Percentiles rank a stretch among this genome's conserved stretches.
Evolutionary conservation across 2,113 vertebrate species (phyloP).

Genomic region (Todiramphus saurophagus): DNA sequence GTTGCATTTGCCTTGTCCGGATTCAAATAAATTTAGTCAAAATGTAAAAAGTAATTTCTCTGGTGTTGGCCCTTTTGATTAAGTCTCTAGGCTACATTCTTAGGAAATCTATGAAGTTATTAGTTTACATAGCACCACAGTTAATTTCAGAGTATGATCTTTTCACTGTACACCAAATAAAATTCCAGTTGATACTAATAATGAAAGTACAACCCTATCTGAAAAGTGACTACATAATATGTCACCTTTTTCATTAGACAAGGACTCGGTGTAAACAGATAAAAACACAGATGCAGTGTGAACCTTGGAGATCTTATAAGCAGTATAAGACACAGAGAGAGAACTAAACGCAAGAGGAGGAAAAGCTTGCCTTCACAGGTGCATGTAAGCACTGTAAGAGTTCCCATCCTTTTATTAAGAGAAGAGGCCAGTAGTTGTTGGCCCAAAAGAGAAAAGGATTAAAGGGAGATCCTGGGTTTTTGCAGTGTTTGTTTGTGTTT

Average conservation of each 20-base stretch:
- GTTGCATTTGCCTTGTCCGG: constrained; percentile 1
- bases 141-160: constrained; percentile 43
- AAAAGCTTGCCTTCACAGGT: neutral
- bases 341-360: neutral
- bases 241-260: neutral
- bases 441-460: neutral
- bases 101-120: constrained; percentile 33
- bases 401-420: neutral
- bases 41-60: constrained; percentile 46
- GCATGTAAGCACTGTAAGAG: neutral
- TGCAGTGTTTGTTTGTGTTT: neutral
- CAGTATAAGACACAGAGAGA: neutral
- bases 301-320: neutral
- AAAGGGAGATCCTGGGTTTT: neutral
- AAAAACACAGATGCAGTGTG: neutral
- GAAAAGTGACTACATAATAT: neutral
- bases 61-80: constrained; percentile 27
- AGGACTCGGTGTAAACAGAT: neutral
- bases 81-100: neutral
- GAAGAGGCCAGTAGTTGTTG: neutral
- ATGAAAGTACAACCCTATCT: neutral
- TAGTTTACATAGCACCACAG: constrained; percentile 35
- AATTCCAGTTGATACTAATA: neutral
- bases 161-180: neutral
- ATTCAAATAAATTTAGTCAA: constrained; percentile 48